These are phyloP conservation scores for Microtus obscurus DNA, from an alignment of 2,797 vertebrate species.

Conservation along the genomic window DNA sequence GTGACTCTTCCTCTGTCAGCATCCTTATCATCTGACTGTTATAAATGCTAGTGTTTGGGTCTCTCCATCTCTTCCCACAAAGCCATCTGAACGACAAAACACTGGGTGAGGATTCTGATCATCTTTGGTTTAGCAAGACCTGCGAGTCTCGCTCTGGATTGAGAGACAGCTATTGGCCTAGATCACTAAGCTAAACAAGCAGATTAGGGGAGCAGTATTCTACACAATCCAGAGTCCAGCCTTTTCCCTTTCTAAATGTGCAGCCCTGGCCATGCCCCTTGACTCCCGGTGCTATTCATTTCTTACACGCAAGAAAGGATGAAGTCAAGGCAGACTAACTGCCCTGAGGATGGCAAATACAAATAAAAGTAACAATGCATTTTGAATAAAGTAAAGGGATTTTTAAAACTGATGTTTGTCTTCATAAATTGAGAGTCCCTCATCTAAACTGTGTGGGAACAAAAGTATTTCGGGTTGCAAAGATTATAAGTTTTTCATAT, in stretches of 20 bases:
- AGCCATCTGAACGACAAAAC: background rate
- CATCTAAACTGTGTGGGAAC: background rate
- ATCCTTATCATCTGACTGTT: background rate
- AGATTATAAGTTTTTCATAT: background rate
- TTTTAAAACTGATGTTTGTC: background rate
- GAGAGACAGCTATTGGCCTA: background rate
- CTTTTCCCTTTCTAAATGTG: background rate
- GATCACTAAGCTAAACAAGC: no score
- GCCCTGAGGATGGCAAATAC: background rate
- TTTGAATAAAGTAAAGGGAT: background rate
- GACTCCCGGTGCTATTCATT: background rate
- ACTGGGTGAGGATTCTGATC: background rate
- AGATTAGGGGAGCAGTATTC: rapidly evolving
- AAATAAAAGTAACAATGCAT: background rate
- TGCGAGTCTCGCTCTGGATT: background rate
- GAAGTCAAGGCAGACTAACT: background rate
- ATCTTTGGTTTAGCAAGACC: background rate
- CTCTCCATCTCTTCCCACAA: background rate
- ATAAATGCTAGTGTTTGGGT: background rate
- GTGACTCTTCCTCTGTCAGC: background rate
- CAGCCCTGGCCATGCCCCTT: background rate
- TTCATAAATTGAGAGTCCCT: background rate
- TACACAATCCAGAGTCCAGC: background rate
- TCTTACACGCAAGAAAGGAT: background rate
- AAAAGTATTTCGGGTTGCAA: background rate